Base-by-base conservation (phyloP, 2,797 vertebrate species). In the Oreochromis mossambicus region DNA sequence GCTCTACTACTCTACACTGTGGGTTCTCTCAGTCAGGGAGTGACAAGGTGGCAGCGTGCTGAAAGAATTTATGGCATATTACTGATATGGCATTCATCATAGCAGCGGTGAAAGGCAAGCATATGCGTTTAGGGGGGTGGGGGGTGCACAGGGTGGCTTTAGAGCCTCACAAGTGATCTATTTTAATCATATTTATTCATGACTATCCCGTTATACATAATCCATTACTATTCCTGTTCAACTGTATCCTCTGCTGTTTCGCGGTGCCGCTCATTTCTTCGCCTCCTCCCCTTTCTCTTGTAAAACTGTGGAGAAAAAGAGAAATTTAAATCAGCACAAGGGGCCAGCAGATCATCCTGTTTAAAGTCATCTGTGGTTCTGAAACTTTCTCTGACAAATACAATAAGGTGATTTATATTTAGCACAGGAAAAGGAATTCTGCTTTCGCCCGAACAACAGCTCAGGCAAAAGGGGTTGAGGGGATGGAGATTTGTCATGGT, bases 111-210 rank as follows among this genome's bases (percentile, higher is more conserved):
- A 91, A 79, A 90, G 79, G 83, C 83, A 87, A 88, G 90, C 85
- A 9, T 78, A 78, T 66, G 58, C 58, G 63, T 46, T 38, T 21
- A 48, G 8, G 43, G 77, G 43, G 58, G 68, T 5, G n/a, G 26
- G 15, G 29, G 63, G 70, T 73, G 24, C 68, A 29, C 0, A 1
- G 15, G 11, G 36, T 80, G 81, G 83, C 81, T 89, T 90, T 85
- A 87, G 66, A 87, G 85, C 82, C 84, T 92, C 88, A 91, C 79
- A 86, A 89, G 86, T 87, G 89, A 92, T 94, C 94, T 94, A 92
- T 87, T 94, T 83, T 93, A 93, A 94, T 95, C 91, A 93, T 93
- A 93, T 94, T 92, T 93, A 93, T 95, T 94, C 92, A 94, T 90
- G 92, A 93, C 91, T 91, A 91, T 89, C 82, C 90, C 11, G 87